Evolutionary conservation across 2,797 vertebrate genomes (phyloP).

Genomic region (Phylloscopus collybita): DNA sequence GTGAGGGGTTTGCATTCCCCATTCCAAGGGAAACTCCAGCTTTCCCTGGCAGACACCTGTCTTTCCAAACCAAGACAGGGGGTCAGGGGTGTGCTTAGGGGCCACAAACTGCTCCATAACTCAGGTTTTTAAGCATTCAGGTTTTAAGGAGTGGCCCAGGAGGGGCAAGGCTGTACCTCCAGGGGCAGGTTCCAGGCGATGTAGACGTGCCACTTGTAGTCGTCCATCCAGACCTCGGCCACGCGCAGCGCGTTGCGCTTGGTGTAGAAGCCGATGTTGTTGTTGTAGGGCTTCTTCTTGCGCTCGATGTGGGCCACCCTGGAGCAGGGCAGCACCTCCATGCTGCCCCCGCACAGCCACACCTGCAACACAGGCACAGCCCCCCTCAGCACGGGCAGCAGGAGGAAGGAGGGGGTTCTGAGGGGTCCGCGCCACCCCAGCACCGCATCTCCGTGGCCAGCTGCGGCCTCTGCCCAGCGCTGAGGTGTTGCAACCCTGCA

Average conservation of each 20-base stretch:
- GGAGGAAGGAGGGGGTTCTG: accelerated
- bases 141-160: accelerated
- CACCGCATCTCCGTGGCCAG: accelerated
- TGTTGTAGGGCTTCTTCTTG: conserved; percentile 95
- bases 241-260: conserved; percentile 93
- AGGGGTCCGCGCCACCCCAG: accelerated
- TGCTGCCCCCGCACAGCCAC: conserved; percentile 97
- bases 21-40: no score
- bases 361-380: conserved; percentile 78
- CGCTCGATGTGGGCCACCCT: conserved; percentile 95
- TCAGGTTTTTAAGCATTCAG: no score
- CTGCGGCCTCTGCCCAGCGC: background rate
- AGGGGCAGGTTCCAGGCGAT: conserved; percentile 97
- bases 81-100: background rate
- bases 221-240: conserved; percentile 98
- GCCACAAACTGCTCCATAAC: background rate
- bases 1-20: no score
- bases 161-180: conserved; percentile 78
- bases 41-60: no score
- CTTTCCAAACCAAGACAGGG: background rate
- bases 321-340: conserved; percentile 97
- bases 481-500: no score
- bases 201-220: conserved; percentile 95
- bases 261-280: conserved; percentile 92
- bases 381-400: background rate